Conservation (phyloP, 1,140 invertebrate genomes). For the Hormaphis cornu region DNA sequence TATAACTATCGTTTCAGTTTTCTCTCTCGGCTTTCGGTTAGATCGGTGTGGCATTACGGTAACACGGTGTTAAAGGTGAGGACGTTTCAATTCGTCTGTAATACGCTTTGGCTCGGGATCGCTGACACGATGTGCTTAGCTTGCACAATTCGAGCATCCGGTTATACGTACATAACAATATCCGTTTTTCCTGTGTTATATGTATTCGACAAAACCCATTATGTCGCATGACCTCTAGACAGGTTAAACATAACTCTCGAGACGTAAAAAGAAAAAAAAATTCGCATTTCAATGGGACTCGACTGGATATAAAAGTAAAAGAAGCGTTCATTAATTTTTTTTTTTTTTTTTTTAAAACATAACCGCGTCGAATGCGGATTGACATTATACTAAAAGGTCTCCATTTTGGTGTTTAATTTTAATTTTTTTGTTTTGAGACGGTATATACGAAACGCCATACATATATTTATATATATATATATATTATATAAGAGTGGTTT, state of each 20-base stretch:
- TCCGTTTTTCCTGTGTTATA: background rate
- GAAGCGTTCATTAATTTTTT: constrained; percentile 22
- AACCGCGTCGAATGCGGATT: background rate
- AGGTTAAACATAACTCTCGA: constrained; percentile 23
- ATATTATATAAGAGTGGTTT: too few species aligned
- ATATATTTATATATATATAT: too few species aligned
- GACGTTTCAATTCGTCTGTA: too few species aligned
- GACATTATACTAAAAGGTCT: background rate
- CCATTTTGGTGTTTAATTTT: background rate
- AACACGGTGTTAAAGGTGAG: too few species aligned
- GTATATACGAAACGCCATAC: background rate
- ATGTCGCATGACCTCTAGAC: constrained; percentile 8
- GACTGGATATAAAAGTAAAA: too few species aligned
- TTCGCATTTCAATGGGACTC: constrained; percentile 13
- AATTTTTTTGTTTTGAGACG: too few species aligned
- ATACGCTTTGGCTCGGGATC: background rate
- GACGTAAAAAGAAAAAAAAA: constrained; percentile 4
- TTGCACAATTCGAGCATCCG: constrained; percentile 15
- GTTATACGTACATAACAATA: background rate
- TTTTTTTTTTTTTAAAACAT: constrained; percentile 1
- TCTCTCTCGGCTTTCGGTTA: too few species aligned
- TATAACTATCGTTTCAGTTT: too few species aligned
- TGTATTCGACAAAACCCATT: constrained; percentile 10
- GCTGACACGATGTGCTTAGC: background rate
- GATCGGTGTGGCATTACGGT: too few species aligned